A percentile compares a stretch with the other conserved stretches of the same genome.
Evolutionary conservation across 2,113 vertebrate species (phyloP).

Genomic region (Gambusia affinis): DNA sequence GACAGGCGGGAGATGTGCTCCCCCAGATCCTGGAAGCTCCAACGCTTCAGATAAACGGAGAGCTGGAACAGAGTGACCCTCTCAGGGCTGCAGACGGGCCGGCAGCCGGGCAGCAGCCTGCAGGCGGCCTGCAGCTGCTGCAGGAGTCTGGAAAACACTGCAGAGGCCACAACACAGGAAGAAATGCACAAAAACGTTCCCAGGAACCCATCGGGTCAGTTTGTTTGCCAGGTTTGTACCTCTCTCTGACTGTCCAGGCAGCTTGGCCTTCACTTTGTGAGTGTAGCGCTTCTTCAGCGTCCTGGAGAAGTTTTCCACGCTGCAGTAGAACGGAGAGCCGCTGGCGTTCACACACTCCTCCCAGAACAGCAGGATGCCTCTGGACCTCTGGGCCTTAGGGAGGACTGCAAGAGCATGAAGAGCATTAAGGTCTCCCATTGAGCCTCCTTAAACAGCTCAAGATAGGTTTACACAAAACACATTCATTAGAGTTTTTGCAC

Average conservation of each 20-base stretch:
- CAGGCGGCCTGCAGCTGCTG: constrained; percentile 84
- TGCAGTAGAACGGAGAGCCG: constrained; percentile 80
- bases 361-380: constrained; percentile 86
- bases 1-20: constrained; percentile 86
- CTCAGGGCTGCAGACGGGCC: constrained; percentile 32
- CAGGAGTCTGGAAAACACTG: constrained; percentile 85
- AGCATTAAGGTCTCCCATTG: not conserved
- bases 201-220: too few species aligned
- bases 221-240: constrained; percentile 71
- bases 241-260: constrained; percentile 88
- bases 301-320: constrained; percentile 72
- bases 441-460: too few species aligned
- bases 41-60: constrained; percentile 84
- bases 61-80: constrained; percentile 91
- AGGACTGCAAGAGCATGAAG: constrained; percentile 78
- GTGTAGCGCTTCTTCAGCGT: constrained; percentile 83
- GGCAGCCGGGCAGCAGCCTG: constrained; percentile 61
- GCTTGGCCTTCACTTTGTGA: constrained; percentile 87
- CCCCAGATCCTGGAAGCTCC: constrained; percentile 84
- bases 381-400: constrained; percentile 81
- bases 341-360: constrained; percentile 77
- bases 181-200: not conserved
- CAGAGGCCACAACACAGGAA: not conserved
- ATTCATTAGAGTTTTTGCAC: too few species aligned
- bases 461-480: too few species aligned